Percentiles rank a stretch among this genome's conserved stretches.
These are phyloP conservation scores for Tenualosa thibaudeaui DNA, from an alignment of 2,797 vertebrate genomes.

Conservation along the genomic window DNA sequence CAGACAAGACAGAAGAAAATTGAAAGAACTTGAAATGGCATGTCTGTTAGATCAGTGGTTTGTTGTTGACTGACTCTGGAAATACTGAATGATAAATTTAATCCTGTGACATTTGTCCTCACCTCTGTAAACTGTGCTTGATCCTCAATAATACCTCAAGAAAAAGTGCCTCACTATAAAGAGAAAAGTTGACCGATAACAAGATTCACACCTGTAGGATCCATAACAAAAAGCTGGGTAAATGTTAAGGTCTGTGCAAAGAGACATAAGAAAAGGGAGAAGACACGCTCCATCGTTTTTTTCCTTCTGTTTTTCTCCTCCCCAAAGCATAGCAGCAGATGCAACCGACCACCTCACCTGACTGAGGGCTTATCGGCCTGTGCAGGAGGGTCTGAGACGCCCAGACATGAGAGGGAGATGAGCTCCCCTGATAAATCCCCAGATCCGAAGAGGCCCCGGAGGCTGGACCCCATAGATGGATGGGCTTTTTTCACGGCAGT, in stretches of 20 bases:
- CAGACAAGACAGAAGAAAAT: not conserved
- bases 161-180: not conserved
- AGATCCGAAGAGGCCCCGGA: slow-evolving; percentile 18
- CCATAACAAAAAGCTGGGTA: not conserved
- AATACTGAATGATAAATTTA: not conserved
- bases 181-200: not conserved
- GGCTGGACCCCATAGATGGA: not conserved
- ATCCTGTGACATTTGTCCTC: not conserved
- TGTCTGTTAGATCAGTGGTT: not conserved
- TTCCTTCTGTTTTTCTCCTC: not conserved
- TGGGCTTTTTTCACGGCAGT: not conserved
- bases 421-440: slow-evolving; percentile 41
- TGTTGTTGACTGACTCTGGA: not conserved
- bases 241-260: not conserved
- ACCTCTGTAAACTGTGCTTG: not conserved
- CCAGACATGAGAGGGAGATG: slow-evolving; percentile 49
- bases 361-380: slow-evolving; percentile 34
- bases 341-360: not conserved
- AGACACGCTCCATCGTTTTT: not conserved
- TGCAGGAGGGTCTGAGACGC: slow-evolving; percentile 42
- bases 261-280: not conserved
- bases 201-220: not conserved
- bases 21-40: not conserved
- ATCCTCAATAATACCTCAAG: not conserved
- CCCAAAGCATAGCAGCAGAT: not conserved